A percentile compares a stretch with the other conserved stretches of the same genome.
Conservation (phyloP, 2,797 vertebrate species). For the Sylvilagus floridanus region DNA sequence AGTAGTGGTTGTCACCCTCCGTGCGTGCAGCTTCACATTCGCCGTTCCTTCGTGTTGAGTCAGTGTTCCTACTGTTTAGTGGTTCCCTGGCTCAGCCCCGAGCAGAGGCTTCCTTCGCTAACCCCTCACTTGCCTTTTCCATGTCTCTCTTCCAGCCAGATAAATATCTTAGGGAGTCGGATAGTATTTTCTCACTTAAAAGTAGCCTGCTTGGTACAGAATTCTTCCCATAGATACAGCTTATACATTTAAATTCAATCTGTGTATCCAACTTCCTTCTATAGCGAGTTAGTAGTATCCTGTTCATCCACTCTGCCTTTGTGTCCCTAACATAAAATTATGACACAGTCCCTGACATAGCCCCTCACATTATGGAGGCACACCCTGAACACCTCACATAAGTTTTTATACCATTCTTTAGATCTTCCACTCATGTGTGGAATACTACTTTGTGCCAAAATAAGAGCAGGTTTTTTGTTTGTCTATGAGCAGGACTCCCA, state of each 20-base stretch:
- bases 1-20: background rate
- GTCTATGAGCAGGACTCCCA: slow-evolving; percentile 51
- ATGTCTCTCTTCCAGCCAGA: background rate
- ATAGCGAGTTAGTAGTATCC: background rate
- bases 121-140: background rate
- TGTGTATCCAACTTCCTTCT: background rate
- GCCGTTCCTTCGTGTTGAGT: background rate
- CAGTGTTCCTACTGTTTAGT: background rate
- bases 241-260: background rate
- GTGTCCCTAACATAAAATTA: background rate
- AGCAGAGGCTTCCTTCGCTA: background rate
- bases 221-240: background rate
- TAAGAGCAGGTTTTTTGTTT: background rate
- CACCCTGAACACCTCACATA: background rate
- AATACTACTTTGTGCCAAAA: background rate
- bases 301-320: background rate
- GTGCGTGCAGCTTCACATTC: background rate
- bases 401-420: background rate
- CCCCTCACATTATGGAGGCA: background rate
- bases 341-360: too few relatives aligned
- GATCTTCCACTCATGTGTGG: background rate
- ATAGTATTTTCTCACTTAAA: background rate
- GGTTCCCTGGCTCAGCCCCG: background rate
- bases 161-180: background rate
- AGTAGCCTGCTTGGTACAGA: background rate